A percentile compares a stretch with the other conserved stretches of the same genome.
phyloP scores from a whole-genome alignment of 1,140 invertebrate species.

The Bombyx mori region ASM3026992v2 NC_085123.1:13535001-13535500 shows the following conservation, averaged over 20 bases:
- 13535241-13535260: slow-evolving; percentile 71
- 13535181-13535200: slow-evolving; percentile 71
- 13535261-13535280: slow-evolving; percentile 72
- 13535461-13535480: slow-evolving; percentile 18
- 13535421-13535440: slow-evolving; percentile 10
- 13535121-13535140: slow-evolving; percentile 44
- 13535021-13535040: slow-evolving; percentile 46
- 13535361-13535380: slow-evolving; percentile 20
- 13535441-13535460: slow-evolving; percentile 32
- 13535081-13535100: slow-evolving; percentile 72
- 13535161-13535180: slow-evolving; percentile 47
- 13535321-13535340: slow-evolving; percentile 67
- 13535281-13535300: slow-evolving; percentile 72
- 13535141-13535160: slow-evolving; percentile 31
- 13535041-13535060: slow-evolving; percentile 61
- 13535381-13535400: slow-evolving; percentile 10
- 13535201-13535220: slow-evolving; percentile 65
- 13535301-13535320: slow-evolving; percentile 68
- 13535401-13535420: slow-evolving; percentile 38
- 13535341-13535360: slow-evolving; percentile 37
- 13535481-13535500: slow-evolving; percentile 2
- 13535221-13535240: slow-evolving; percentile 50
- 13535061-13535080: slow-evolving; percentile 66
- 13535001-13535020: slow-evolving; percentile 66
- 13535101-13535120: slow-evolving; percentile 72